Conservation (phyloP, 1,140 invertebrate species). For the Heliconius hermathena region DNA sequence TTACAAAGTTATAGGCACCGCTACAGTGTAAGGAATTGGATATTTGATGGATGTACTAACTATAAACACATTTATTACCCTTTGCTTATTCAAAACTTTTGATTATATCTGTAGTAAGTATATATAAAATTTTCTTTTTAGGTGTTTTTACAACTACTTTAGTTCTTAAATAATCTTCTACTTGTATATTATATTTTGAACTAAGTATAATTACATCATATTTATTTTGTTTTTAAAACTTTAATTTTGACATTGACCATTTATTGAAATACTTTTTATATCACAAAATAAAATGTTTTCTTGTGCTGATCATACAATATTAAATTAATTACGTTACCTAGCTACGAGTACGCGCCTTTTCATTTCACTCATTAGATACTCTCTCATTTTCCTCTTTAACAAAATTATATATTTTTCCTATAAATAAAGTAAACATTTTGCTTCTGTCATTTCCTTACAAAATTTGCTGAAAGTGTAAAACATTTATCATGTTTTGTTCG, state of each 20-base stretch:
- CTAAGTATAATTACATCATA: neutral
- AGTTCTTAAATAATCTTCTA: neutral
- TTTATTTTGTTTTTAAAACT: too few relatives aligned
- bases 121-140: too few relatives aligned
- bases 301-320: too few relatives aligned
- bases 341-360: neutral
- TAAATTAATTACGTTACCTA: too few relatives aligned
- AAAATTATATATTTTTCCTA: neutral
- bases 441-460: constrained; percentile 10
- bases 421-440: constrained; percentile 1
- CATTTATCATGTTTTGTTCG: constrained; percentile 25
- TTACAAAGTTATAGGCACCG: constrained; percentile 23
- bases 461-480: constrained; percentile 10
- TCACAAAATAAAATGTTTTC: too few relatives aligned
- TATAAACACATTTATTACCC: neutral
- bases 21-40: constrained; percentile 11
- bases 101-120: too few relatives aligned
- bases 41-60: constrained; percentile 12
- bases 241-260: too few relatives aligned
- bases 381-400: neutral
- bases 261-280: too few relatives aligned
- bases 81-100: neutral
- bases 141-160: neutral
- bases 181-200: neutral
- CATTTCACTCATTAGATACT: neutral